phyloP scores from a whole-genome alignment of 2,888 invertebrate species.

The Melanargia galathea region DNA sequence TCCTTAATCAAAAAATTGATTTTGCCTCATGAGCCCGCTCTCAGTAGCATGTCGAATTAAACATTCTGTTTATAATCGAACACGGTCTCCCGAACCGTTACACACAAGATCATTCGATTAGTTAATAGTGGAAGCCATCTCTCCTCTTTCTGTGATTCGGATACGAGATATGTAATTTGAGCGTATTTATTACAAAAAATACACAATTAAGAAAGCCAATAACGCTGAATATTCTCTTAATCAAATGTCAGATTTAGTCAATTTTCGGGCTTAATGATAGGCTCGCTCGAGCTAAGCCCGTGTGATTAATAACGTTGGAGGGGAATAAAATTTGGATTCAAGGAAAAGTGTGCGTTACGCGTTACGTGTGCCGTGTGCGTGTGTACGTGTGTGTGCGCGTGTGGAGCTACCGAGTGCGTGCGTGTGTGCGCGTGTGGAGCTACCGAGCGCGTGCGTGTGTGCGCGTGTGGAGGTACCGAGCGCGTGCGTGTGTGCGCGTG shows the following conservation, averaged over 20 bases:
- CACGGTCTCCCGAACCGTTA: constrained; percentile 46
- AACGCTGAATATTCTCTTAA: constrained; percentile 68
- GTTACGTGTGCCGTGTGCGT: too few relatives aligned
- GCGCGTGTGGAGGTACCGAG: too few relatives aligned
- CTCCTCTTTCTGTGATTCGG: constrained; percentile 46
- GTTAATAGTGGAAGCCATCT: constrained; percentile 46
- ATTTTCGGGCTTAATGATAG: constrained; percentile 75
- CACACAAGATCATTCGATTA: constrained; percentile 46
- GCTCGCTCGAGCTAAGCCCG: constrained; percentile 66
- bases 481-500: too few relatives aligned
- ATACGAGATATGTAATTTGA: constrained; percentile 51
- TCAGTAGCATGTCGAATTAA: constrained; percentile 16
- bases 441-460: too few relatives aligned
- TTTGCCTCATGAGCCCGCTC: background rate
- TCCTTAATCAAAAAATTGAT: background rate
- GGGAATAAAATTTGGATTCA: constrained; percentile 60
- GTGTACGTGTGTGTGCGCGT: constrained; percentile 40
- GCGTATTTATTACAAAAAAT: constrained; percentile 55
- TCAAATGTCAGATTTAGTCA: constrained; percentile 78
- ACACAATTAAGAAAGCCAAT: constrained; percentile 56
- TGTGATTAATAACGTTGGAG: constrained; percentile 68
- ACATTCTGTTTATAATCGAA: constrained; percentile 25
- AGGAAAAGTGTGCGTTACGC: constrained; percentile 50
- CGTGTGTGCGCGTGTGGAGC: too few relatives aligned
- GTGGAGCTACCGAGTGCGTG: constrained; percentile 42